Evolutionary conservation across 2,113 vertebrate genomes (phyloP).

Genomic region (Aptenodytes patagonicus): DNA sequence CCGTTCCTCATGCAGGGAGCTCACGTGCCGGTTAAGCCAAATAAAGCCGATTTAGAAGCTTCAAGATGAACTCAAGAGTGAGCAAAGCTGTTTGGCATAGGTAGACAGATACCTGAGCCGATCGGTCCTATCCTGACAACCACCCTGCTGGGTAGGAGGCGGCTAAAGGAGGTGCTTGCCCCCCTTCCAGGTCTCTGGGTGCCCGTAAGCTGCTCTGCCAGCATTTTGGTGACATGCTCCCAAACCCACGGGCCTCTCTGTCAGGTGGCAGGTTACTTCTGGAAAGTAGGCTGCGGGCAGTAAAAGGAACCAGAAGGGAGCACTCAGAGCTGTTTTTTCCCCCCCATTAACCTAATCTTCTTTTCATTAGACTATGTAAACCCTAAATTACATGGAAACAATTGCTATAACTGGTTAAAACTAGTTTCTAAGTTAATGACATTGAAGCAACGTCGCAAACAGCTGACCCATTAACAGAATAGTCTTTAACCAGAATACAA

Average conservation of each 20-base stretch:
- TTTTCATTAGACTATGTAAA: slow-evolving; percentile 53
- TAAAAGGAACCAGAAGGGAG: neutral
- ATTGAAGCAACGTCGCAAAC: slow-evolving; percentile 18
- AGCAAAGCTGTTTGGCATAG: neutral
- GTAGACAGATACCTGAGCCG: neutral
- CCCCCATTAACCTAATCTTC: slow-evolving; percentile 39
- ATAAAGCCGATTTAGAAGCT: neutral
- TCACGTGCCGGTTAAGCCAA: neutral
- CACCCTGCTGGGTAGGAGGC: neutral
- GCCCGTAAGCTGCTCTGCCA: neutral
- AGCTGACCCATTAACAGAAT: slow-evolving; percentile 29
- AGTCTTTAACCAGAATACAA: slow-evolving; percentile 3
- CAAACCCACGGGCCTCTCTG: neutral
- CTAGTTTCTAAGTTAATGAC: slow-evolving; percentile 31
- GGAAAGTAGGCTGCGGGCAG: neutral
- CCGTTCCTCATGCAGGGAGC: neutral
- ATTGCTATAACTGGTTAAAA: slow-evolving; percentile 23
- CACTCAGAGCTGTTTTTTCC: neutral
- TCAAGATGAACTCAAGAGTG: neutral
- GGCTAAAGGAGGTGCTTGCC: neutral
- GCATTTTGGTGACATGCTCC: neutral
- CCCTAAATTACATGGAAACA: slow-evolving; percentile 25
- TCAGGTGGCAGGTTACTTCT: neutral
- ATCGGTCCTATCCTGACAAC: neutral
- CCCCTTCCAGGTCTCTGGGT: neutral